These are phyloP conservation scores for Epinephelus fuscoguttatus DNA, from an alignment of 2,113 vertebrate genomes.

Conservation along the genomic window DNA sequence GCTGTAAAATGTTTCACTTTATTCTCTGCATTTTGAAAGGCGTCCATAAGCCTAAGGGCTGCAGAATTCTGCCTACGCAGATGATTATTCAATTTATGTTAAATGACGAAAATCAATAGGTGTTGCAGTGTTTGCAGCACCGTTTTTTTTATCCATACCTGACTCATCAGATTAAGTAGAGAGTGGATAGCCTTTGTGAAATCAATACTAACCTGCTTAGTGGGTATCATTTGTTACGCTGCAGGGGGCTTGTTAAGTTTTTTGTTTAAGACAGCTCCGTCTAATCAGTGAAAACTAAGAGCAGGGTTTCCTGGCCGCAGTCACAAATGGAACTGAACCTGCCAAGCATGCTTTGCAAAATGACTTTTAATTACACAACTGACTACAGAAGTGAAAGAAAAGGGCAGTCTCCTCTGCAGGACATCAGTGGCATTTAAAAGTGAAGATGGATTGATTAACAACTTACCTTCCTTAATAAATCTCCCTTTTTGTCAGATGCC, in stretches of 20 bases:
- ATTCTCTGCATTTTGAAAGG: not conserved
- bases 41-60: not conserved
- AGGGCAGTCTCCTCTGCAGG: not conserved
- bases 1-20: not conserved
- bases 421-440: conserved; percentile 21
- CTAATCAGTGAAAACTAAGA: not conserved
- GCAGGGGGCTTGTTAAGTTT: conserved; percentile 13
- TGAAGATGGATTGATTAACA: conserved; percentile 11
- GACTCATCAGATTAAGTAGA: conserved; percentile 13
- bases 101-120: not conserved
- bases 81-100: not conserved
- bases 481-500: not conserved
- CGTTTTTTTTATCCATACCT: not conserved
- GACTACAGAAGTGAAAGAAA: conserved; percentile 1
- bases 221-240: conserved; percentile 7
- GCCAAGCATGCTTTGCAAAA: not conserved
- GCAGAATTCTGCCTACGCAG: not conserved
- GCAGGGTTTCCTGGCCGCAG: not conserved
- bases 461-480: conserved; percentile 7
- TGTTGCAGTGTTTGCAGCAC: not conserved
- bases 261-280: not conserved
- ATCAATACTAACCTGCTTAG: conserved; percentile 43
- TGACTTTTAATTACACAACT: conserved; percentile 4
- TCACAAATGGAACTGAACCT: conserved; percentile 1
- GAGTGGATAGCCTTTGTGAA: not conserved